Conservation (phyloP, 2,113 vertebrate genomes). For the Megaleporinus macrocephalus region DNA sequence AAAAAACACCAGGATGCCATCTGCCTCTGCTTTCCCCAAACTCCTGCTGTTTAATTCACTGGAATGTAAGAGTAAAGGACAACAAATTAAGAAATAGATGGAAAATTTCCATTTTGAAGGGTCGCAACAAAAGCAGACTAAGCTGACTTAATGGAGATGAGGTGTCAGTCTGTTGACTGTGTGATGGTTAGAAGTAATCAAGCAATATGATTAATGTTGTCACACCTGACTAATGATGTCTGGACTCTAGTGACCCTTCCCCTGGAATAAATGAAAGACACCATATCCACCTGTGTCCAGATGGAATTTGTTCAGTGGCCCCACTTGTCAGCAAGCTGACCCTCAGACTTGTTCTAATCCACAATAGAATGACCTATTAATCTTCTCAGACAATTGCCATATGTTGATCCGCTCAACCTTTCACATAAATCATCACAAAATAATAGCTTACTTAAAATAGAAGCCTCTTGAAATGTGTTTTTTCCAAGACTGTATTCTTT, state of each 20-base stretch:
- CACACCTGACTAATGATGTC: conserved; percentile 54
- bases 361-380: neutral
- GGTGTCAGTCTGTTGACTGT: neutral
- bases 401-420: conserved; percentile 27
- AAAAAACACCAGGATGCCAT: neutral
- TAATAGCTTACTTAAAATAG: neutral
- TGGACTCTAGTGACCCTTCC: conserved; percentile 38
- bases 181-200: conserved; percentile 38
- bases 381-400: conserved; percentile 22
- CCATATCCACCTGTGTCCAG: conserved; percentile 49
- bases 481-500: neutral
- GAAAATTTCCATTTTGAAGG: neutral
- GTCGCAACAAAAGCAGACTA: neutral
- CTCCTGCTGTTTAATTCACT: neutral
- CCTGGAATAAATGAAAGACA: conserved; percentile 39
- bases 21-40: conserved; percentile 7
- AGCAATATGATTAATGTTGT: conserved; percentile 47
- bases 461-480: neutral
- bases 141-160: conserved; percentile 21
- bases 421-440: conserved; percentile 22
- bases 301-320: conserved; percentile 33
- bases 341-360: conserved; percentile 12
- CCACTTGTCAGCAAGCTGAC: conserved; percentile 22
- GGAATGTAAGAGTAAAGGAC: neutral
- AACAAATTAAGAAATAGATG: neutral